Evolutionary conservation across 2,888 invertebrate genomes (phyloP), one percentile per base, ranked within the genome.

Genomic region (Amiota minor): DNA sequence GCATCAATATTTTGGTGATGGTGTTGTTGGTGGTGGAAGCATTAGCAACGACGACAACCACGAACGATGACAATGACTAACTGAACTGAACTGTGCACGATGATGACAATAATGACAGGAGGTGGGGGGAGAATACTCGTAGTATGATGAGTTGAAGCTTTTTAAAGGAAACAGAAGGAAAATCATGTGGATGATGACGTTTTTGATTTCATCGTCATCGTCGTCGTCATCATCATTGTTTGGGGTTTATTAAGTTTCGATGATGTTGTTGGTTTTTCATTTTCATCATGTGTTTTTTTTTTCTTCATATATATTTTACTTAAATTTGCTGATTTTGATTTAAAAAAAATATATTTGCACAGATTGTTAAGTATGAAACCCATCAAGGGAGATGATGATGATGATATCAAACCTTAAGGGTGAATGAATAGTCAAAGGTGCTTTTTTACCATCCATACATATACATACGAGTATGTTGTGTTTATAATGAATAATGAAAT

Each of bases 311-410:
- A n/a, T n/a, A 4, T 35, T 35, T 6, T 23, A 35, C 35, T 35
- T 2, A 35, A 35, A 35, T 35, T 35, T 35, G 35, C 59, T 59
- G 59, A 20, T 59, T 65, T 12, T 65, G 16, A 47, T 65, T 65
- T 65, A 65, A 47, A 35, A n/a, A 46, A 65, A 65, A 65, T 65
- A 72, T 67, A 72, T 72, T 59, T 23, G 67, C 72, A 72, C 72
- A 72, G 72, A 67, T 72, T 72, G 72, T 68, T 56, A 55, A 72
- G 72, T 67, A 67, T 16, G 11, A 56, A 14, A 35, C 6, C 6
- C 35, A 35, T 35, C 35, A 35, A 35, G 35, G 35, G 35, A 2
- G 23, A 23, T 23, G 23, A 23, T 23, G 35, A 35, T 35, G 35
- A 35, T 35, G 35, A 35, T 1, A 35, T 8, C 35, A 35, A 2